Base-by-base conservation (phyloP, 2,113 vertebrate genomes). In the Macrotis lagotis region DNA sequence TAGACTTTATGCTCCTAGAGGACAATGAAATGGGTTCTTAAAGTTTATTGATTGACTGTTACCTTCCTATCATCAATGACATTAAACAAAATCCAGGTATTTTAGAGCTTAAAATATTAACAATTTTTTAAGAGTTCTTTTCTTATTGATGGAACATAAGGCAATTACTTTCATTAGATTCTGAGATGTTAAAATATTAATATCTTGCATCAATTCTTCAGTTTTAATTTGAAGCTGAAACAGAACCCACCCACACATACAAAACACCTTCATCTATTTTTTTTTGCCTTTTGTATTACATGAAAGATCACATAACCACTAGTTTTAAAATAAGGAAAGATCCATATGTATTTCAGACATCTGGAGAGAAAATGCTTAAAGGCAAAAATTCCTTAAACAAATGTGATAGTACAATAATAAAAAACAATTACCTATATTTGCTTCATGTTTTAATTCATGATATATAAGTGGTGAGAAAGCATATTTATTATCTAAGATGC, bases 351-450 rank as follows among this genome's bases (percentile, higher is more conserved):
- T 91, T 96, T 96, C 91, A 95, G 91, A 95, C 90, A 92, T 74
- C 50, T 74, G n/a, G 90, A 96, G 96, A 52, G 44, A 95, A 94
- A 97, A 95, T 93, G 95, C 88, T 92, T 51, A 91, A 90, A 97
- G 94, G 95, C 88, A 83, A 91, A 91, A 97, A 97, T 31, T 94
- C 89, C 93, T 97, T 48, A 74, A 96, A 90, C 50, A 95, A 47
- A 90, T 91, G 93, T 90, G 89, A 49, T 0, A 49, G 50, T 50
- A 47, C 5, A 37, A 93, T 90, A 96, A 12, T 0, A 0, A 49
- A 92, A 31, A 92, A 66, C 28, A 5, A 2, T 37, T 94, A 89
- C 25, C 12, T 31, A 88, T 0, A 0, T 50, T 47, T 91, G 89
- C 89, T 90, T 47, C 83, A 92, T 94, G 37, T 90, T 88, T 94